phyloP scores from a whole-genome alignment of 2,113 vertebrate genomes.

The Uria lomvia region DNA sequence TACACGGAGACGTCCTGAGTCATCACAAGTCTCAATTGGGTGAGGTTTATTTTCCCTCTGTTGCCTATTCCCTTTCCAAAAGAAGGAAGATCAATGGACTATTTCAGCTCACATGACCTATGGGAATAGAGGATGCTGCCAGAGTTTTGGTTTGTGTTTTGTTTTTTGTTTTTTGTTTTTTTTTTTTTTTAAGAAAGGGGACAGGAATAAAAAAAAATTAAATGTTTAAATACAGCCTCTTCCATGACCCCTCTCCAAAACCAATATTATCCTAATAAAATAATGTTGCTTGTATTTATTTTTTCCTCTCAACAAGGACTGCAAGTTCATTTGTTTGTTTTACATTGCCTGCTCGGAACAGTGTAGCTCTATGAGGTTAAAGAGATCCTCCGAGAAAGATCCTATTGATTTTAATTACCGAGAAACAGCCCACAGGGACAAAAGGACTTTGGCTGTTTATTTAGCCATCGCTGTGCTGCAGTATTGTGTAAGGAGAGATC shows the following conservation, averaged over 20 bases:
- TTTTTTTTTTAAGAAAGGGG: background rate
- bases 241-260: background rate
- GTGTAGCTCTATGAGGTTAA: slow-evolving; percentile 76
- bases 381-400: slow-evolving; percentile 86
- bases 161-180: background rate
- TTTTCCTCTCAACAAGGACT: background rate
- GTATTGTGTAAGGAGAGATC: slow-evolving; percentile 92
- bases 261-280: slow-evolving; percentile 42
- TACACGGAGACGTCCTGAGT: background rate
- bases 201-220: background rate
- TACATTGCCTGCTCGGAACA: slow-evolving; percentile 59
- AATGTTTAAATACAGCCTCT: background rate
- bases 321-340: slow-evolving; percentile 68
- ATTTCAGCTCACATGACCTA: slow-evolving; percentile 61
- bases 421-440: slow-evolving; percentile 91
- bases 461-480: slow-evolving; percentile 81
- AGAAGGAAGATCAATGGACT: slow-evolving; percentile 63
- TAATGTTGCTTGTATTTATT: slow-evolving; percentile 6
- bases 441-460: slow-evolving; percentile 93
- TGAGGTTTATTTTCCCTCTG: slow-evolving; percentile 23
- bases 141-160: background rate
- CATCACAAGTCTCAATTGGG: background rate
- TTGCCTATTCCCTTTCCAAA: background rate
- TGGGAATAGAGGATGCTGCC: slow-evolving; percentile 30
- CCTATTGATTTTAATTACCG: slow-evolving; percentile 99